Evolutionary conservation across 2,113 vertebrate genomes (phyloP), one percentile per base, ranked within the genome.

Genomic region (Varanus komodoensis): DNA sequence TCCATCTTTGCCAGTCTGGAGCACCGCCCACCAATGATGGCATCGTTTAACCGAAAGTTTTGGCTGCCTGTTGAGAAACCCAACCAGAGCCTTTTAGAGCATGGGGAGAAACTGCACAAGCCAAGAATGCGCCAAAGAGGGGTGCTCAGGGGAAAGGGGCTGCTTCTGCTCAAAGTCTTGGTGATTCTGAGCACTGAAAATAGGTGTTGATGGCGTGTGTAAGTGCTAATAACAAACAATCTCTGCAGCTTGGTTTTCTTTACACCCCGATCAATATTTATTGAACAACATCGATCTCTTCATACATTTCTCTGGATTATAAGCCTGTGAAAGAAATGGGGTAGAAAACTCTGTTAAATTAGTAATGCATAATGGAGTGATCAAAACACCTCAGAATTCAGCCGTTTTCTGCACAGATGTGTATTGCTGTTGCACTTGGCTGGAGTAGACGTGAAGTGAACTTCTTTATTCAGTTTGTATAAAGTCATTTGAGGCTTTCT

Each of bases 191-290:
- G 23, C 21, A 69, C 1, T 86, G 27, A 48, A 89, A 92, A 83
- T 25, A 90, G 78, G 83, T 89, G 8, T 91, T 88, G 38, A 34
- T 19, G 44, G 91, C 68, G 29, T 0, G 0, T 89, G 27, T 86
- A 93, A 93, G 73, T 92, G 64, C 34, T 87, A 79, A 92, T 86
- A 90, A 34, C 34, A 93, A 95, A 73, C 19, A 91, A 64, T 87
- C 85, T 50, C 64, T 78, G 48, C 27, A 1, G 0, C 50, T 89
- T 93, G 71, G 0, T 68, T 92, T 94, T 23, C 80, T 88, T 71
- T 67, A 6, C 1, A 8, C 90, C 86, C 15, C 0, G 57, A 93
- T 94, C 88, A 34, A 84, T 93, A 89, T 91, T 90, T 94, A 93
- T 87, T 93, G 92, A 92, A 86, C 71, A 88, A 8, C 90, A 64